phyloP scores from a whole-genome alignment of 2,797 vertebrate species.

The Spizella passerina region DNA sequence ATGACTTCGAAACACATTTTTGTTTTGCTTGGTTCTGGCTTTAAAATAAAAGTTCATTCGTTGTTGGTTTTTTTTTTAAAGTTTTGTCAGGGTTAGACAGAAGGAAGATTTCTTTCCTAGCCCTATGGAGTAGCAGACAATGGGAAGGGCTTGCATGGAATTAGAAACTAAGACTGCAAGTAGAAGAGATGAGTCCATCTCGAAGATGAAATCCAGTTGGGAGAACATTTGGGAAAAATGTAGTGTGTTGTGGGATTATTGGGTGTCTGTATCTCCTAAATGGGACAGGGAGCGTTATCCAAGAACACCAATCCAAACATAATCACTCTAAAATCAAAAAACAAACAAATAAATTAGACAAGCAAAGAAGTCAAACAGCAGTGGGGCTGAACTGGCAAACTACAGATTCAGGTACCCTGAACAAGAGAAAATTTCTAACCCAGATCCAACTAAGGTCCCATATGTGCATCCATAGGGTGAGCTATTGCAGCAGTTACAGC shows the following conservation, averaged over 20 bases:
- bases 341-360: background rate
- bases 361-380: background rate
- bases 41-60: background rate
- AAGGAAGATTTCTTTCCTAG: background rate
- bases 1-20: background rate
- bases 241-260: background rate
- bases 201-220: background rate
- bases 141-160: background rate
- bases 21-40: background rate
- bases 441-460: background rate
- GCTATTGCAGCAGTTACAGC: background rate
- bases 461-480: background rate
- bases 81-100: background rate
- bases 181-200: background rate
- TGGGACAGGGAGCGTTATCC: background rate
- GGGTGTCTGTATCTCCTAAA: background rate
- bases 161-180: background rate
- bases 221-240: background rate
- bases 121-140: background rate
- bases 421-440: background rate
- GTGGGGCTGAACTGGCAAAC: background rate
- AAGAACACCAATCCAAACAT: background rate
- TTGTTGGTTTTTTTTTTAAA: background rate
- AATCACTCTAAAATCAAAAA: background rate
- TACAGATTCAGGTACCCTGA: background rate